These are phyloP conservation scores for Ganaspis brasiliensis DNA, from an alignment of 2,888 invertebrate genomes.

Conservation along the genomic window DNA sequence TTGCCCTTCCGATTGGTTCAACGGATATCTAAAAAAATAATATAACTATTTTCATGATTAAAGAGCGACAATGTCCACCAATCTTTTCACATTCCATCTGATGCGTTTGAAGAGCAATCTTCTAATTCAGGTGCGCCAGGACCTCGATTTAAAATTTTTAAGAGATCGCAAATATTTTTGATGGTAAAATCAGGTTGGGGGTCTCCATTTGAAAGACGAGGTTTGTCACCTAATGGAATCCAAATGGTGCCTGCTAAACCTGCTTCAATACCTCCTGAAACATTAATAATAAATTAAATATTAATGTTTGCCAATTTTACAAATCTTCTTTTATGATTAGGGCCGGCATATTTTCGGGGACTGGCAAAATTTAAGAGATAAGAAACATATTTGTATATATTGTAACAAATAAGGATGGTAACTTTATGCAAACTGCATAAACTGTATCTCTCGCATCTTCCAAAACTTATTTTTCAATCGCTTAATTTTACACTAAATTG, in stretches of 20 bases:
- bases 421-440: no score
- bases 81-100: constrained; percentile 80
- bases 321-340: no score
- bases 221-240: constrained; percentile 84
- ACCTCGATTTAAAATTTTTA: constrained; percentile 81
- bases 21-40: neutral
- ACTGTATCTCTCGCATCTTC: no score
- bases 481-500: no score
- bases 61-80: neutral
- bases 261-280: constrained; percentile 88
- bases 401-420: no score
- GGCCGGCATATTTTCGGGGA: no score
- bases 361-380: no score
- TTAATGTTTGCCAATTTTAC: no score
- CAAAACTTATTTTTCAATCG: no score
- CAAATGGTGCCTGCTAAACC: constrained; percentile 90
- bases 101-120: constrained; percentile 78
- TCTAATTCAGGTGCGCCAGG: constrained; percentile 81
- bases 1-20: neutral
- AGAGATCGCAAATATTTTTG: constrained; percentile 85
- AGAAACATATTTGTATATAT: no score
- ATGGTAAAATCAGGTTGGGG: constrained; percentile 86
- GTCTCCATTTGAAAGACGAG: constrained; percentile 76
- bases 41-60: neutral
- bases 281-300: constrained; percentile 47